These are phyloP conservation scores for Lithophane leautieri DNA, from an alignment of 2,888 invertebrate species.

Conservation along the genomic window DNA sequence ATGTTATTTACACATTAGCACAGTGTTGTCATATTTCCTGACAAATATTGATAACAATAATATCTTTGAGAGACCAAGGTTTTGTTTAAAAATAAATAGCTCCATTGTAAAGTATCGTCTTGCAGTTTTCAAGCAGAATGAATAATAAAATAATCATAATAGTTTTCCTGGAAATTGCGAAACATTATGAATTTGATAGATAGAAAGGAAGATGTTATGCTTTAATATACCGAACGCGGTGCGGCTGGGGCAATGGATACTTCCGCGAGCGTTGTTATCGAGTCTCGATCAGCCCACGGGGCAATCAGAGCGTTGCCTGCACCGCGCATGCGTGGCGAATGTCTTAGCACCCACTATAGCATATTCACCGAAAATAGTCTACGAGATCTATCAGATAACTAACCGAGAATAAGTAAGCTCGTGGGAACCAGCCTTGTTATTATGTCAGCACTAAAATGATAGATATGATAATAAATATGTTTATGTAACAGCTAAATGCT, in stretches of 20 bases:
- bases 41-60: slow-evolving; percentile 64
- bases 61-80: slow-evolving; percentile 45
- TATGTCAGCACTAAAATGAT: slow-evolving; percentile 47
- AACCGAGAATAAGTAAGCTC: slow-evolving; percentile 44
- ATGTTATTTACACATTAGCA: slow-evolving; percentile 70
- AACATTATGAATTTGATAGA: slow-evolving; percentile 61
- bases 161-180: slow-evolving; percentile 64
- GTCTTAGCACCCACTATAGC: slow-evolving; percentile 59
- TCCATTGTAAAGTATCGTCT: not conserved
- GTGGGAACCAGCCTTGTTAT: slow-evolving; percentile 56
- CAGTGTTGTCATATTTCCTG: slow-evolving; percentile 71
- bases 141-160: slow-evolving; percentile 52
- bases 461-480: slow-evolving; percentile 39
- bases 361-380: slow-evolving; percentile 58
- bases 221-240: slow-evolving; percentile 55
- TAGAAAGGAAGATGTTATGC: slow-evolving; percentile 67
- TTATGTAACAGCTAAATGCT: slow-evolving; percentile 48
- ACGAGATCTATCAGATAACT: slow-evolving; percentile 47
- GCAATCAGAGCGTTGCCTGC: slow-evolving; percentile 76
- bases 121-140: slow-evolving; percentile 32
- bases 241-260: slow-evolving; percentile 66
- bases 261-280: slow-evolving; percentile 74
- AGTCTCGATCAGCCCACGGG: slow-evolving; percentile 70
- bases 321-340: slow-evolving; percentile 71
- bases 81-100: slow-evolving; percentile 41